Conservation (phyloP, 2,797 vertebrate species). For the Crocodylus rhombifer region DNA sequence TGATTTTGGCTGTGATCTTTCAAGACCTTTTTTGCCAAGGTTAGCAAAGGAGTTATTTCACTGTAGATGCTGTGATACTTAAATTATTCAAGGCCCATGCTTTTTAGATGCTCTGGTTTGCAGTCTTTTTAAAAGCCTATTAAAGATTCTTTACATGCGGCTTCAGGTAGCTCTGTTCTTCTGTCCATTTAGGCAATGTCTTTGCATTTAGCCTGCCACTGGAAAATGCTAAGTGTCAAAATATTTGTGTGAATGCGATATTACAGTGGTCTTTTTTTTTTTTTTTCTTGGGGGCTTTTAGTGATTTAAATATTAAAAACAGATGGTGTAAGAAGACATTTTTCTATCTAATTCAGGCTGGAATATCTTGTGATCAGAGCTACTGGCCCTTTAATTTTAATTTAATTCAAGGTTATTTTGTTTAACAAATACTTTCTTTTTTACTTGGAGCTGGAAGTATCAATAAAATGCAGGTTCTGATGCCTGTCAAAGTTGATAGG, state of each 20-base stretch:
- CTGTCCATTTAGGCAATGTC: constrained; percentile 69
- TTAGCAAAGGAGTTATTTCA: constrained; percentile 54
- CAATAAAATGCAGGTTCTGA: background rate
- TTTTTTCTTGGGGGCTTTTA: background rate
- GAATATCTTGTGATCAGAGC: background rate
- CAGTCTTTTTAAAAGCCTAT: constrained; percentile 72
- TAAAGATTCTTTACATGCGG: constrained; percentile 71
- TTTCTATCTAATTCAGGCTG: background rate
- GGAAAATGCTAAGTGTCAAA: constrained; percentile 58
- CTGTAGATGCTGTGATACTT: constrained; percentile 58
- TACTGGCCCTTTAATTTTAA: background rate
- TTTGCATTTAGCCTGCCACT: constrained; percentile 51
- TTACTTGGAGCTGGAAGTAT: background rate
- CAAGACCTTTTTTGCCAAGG: constrained; percentile 45
- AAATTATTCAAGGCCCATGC: constrained; percentile 76
- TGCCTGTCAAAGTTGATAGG: background rate
- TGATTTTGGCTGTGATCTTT: constrained; percentile 51
- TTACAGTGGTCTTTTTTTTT: background rate
- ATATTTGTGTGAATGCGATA: constrained; percentile 14
- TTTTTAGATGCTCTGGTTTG: constrained; percentile 71
- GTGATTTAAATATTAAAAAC: constrained; percentile 25
- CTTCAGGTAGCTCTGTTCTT: constrained; percentile 71
- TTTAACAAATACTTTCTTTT: background rate
- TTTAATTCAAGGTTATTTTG: background rate
- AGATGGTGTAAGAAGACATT: constrained; percentile 1